Percentiles rank a stretch among this genome's conserved stretches.
Evolutionary conservation across 92 coral and sea anemone species (phyloP).

Genomic region (Porites rus): DNA sequence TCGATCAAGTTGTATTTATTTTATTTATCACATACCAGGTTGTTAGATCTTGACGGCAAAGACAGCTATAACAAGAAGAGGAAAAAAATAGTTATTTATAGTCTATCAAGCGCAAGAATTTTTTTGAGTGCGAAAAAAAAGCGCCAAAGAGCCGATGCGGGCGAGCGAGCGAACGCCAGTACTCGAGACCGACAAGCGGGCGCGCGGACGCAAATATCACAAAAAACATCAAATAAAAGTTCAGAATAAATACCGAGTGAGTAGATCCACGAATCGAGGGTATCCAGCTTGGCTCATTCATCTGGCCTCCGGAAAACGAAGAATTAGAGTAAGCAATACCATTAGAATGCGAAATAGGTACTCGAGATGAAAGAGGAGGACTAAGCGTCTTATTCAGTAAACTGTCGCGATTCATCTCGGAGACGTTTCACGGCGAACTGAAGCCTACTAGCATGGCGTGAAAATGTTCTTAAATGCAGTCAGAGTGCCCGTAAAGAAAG

Average conservation of each 20-base stretch:
- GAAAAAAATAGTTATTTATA: slow-evolving; percentile 60
- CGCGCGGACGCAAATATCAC: slow-evolving; percentile 37
- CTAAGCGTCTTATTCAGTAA: slow-evolving; percentile 96
- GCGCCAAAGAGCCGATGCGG: slow-evolving; percentile 1
- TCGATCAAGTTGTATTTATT: slow-evolving; percentile 76
- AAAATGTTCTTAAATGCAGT: slow-evolving; percentile 99
- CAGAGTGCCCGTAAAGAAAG: slow-evolving; percentile 99
- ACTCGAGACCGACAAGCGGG: slow-evolving; percentile 37
- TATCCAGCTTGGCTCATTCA: slow-evolving; percentile 99
- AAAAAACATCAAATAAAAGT: slow-evolving; percentile 61
- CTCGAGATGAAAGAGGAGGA: slow-evolving; percentile 91
- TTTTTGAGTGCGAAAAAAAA: slow-evolving; percentile 16
- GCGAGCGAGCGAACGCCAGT: slow-evolving; percentile 28
- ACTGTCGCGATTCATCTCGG: slow-evolving; percentile 98
- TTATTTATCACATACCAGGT: slow-evolving; percentile 96
- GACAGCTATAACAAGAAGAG: slow-evolving; percentile 84
- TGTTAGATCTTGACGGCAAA: slow-evolving; percentile 99
- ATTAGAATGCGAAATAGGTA: slow-evolving; percentile 84
- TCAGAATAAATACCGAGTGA: slow-evolving; percentile 93
- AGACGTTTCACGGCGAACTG: slow-evolving; percentile 90
- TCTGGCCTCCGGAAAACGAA: slow-evolving; percentile 90
- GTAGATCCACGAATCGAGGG: slow-evolving; percentile 99
- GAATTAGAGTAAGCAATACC: slow-evolving; percentile 96
- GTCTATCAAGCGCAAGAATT: slow-evolving; percentile 23
- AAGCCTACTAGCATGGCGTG: slow-evolving; percentile 99